Percentiles rank a stretch among this genome's conserved stretches.
These are phyloP conservation scores for Hylaeus anthracinus DNA, from an alignment of 1,140 invertebrate species.

Conservation along the genomic window DNA sequence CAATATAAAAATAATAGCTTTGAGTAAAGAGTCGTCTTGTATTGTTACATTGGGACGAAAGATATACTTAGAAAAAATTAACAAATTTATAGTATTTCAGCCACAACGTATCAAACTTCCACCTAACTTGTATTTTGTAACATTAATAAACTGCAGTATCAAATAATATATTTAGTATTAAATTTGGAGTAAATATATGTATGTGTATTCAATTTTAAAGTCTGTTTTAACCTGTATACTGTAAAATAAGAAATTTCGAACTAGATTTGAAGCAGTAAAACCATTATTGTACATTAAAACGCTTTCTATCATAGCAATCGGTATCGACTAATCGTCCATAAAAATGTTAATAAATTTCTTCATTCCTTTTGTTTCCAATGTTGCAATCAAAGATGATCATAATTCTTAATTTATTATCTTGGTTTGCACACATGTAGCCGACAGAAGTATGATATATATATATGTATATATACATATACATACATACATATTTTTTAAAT, in stretches of 20 bases:
- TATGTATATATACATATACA: too few species aligned
- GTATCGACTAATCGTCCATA: background rate
- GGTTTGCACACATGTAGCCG: conserved; percentile 39
- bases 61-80: background rate
- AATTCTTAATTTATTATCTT: conserved; percentile 29
- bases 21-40: conserved; percentile 26
- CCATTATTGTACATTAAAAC: background rate
- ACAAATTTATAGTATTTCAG: background rate
- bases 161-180: background rate
- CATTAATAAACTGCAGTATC: background rate
- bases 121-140: conserved; percentile 3
- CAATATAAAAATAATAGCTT: conserved; percentile 19
- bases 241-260: too few species aligned
- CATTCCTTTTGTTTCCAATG: conserved; percentile 30
- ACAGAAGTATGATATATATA: conserved; percentile 32
- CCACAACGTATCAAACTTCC: background rate
- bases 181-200: background rate
- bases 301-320: background rate
- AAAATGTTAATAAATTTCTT: background rate
- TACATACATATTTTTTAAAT: conserved; percentile 18
- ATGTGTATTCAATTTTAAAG: background rate
- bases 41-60: conserved; percentile 30
- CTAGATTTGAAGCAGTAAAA: background rate
- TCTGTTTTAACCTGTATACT: background rate
- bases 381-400: conserved; percentile 41